Conservation (phyloP, 2,797 vertebrate species). For the Alca torda region DNA sequence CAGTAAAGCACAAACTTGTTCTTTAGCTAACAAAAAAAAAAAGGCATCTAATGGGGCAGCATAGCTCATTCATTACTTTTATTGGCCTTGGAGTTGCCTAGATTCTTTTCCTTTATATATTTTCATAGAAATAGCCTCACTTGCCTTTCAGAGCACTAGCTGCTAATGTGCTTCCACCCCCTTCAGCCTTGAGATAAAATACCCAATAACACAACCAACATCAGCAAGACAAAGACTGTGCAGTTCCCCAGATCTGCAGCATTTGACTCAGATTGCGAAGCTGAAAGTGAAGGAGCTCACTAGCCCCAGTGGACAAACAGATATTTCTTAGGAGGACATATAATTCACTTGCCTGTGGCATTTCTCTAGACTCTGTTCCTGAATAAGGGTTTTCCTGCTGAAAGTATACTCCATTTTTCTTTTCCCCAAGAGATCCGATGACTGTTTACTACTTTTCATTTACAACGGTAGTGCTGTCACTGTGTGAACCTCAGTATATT, state of each 20-base stretch:
- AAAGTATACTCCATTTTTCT: not conserved
- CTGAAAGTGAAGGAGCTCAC: not conserved
- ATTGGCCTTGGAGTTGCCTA: not conserved
- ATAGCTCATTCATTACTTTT: constrained; percentile 30
- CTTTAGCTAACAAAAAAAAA: not conserved
- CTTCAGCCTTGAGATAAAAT: not conserved
- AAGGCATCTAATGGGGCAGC: not conserved
- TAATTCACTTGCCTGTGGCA: not conserved
- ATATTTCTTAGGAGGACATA: not conserved
- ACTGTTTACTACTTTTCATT: constrained; percentile 3
- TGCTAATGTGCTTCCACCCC: not conserved
- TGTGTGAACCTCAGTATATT: not conserved
- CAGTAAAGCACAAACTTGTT: not conserved
- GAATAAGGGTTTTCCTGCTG: not conserved
- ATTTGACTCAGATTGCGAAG: not conserved
- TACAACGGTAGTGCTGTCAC: not conserved
- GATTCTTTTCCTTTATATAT: not conserved
- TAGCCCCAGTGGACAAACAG: not conserved
- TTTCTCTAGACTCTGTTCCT: not conserved
- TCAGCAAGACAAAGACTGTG: not conserved
- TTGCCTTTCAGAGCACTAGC: not conserved
- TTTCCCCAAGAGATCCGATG: not conserved
- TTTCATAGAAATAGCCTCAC: constrained; percentile 5
- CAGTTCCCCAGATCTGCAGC: not conserved
- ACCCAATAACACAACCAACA: not conserved